phyloP scores from a whole-genome alignment of 2,113 vertebrate species.

The Mus spicilegus region DNA sequence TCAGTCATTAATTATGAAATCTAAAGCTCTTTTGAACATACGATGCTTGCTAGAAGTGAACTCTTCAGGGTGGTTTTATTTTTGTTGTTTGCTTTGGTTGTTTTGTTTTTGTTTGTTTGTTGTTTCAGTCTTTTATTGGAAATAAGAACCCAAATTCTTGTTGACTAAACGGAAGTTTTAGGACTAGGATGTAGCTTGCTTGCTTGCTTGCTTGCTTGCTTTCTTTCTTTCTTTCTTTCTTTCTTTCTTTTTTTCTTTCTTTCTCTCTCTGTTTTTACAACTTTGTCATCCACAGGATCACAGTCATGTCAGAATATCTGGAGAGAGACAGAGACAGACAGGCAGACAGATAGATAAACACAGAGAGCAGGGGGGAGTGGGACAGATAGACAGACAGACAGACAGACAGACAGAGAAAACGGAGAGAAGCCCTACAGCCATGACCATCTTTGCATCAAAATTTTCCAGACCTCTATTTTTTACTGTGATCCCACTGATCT shows the following conservation, averaged over 20 bases:
- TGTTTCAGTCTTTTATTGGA: slow-evolving; percentile 53
- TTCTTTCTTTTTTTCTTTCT: no score
- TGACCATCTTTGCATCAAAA: slow-evolving; percentile 93
- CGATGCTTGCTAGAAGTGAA: slow-evolving; percentile 71
- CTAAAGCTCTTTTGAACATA: slow-evolving; percentile 74
- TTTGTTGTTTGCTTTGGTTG: not conserved
- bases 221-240: no score
- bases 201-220: no score
- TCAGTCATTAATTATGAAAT: slow-evolving; percentile 83
- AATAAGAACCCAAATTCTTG: slow-evolving; percentile 86
- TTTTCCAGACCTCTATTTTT: slow-evolving; percentile 90
- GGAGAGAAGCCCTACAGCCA: slow-evolving; percentile 80
- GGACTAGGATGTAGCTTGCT: slow-evolving; percentile 87
- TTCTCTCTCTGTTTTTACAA: slow-evolving; percentile 88
- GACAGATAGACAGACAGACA: not conserved
- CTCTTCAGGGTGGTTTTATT: slow-evolving; percentile 31
- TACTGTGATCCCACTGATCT: slow-evolving; percentile 95
- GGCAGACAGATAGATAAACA: not conserved
- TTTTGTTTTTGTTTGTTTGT: not conserved
- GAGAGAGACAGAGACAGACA: no score
- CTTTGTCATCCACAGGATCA: slow-evolving; percentile 91
- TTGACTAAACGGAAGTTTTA: slow-evolving; percentile 86
- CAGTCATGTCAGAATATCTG: slow-evolving; percentile 89
- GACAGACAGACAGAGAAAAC: not conserved
- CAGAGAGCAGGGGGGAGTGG: not conserved